Base-by-base conservation (phyloP, 1,140 invertebrate species). In the Bombus soroeensis region DNA sequence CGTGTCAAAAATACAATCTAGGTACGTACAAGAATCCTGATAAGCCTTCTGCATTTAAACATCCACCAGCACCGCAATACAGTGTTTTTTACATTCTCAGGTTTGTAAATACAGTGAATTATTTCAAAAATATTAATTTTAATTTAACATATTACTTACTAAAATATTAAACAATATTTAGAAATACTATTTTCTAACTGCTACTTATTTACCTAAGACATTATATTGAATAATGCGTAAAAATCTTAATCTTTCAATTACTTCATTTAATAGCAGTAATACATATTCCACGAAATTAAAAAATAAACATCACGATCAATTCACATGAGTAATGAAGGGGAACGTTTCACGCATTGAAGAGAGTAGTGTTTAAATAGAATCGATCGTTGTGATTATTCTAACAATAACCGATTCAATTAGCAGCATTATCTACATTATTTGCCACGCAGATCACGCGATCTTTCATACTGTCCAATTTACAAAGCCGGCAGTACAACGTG, bases 381-480 rank as follows among this genome's bases (percentile, higher is more conserved):
- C n/a, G 10, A 25, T 57, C 9, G 2, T 41, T 57, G 3, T n/a
- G 13, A 39, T 62, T 59, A 62, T 78, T 68, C 66, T 28, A 57
- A 41, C 18, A 59, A 53, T 82, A 39, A 39, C 28, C 1, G 15
- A 25, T 80, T 87, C 53, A 59, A 85, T 62, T 41, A 71, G 3
- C 13, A n/a, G 62, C 18, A 6, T 39, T 28, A 78, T 41, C n/a
- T 43, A 32, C 34, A 43, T 81, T 85, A 83, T 80, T 82, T 87
- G 57, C 80, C 77, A 39, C 87, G 57, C 86, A 96, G 95, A 85
- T 81, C 89, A 18, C 92, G 96, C 83, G 93, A 95, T 74, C 79
- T 96, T 84, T 95, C 95, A 0, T 96, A 96, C 92, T 96, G 96
- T 89, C 96, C 96, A 34, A 93, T 96, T 59, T 96, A 96, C 90